Percentiles rank a stretch among this genome's conserved stretches.
Conservation (phyloP, 2,888 invertebrate genomes). For the Cheilosia impressa region DNA sequence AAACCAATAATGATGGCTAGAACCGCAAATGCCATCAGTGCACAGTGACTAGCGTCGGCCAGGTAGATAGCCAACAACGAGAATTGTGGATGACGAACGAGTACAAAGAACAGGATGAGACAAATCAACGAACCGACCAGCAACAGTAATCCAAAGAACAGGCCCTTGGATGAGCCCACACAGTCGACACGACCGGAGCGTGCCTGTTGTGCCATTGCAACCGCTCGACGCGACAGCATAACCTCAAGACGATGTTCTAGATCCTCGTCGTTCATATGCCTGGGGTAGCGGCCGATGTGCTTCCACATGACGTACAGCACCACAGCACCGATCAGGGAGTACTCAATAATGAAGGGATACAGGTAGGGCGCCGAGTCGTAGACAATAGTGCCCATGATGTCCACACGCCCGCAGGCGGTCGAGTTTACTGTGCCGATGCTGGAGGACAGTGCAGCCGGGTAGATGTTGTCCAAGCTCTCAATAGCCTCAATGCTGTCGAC, state of each 20-base stretch:
- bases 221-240: conserved; percentile 93
- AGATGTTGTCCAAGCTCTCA: conserved; percentile 86
- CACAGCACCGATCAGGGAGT: conserved; percentile 96
- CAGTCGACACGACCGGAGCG: conserved; percentile 95
- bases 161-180: conserved; percentile 96
- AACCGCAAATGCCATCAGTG: conserved; percentile 93
- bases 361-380: conserved; percentile 97
- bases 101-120: conserved; percentile 97
- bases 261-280: conserved; percentile 91
- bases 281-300: conserved; percentile 94
- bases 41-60: conserved; percentile 95
- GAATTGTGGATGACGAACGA: conserved; percentile 93
- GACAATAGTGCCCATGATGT: conserved; percentile 96
- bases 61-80: conserved; percentile 94
- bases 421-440: conserved; percentile 84
- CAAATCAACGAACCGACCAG: conserved; percentile 96
- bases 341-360: conserved; percentile 98
- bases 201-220: conserved; percentile 93
- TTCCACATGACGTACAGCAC: conserved; percentile 99
- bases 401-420: conserved; percentile 90
- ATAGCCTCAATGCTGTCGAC: conserved; percentile 83
- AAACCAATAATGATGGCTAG: conserved; percentile 96
- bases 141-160: conserved; percentile 95
- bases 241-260: conserved; percentile 94
- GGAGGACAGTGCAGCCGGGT: conserved; percentile 86